These are phyloP conservation scores for Apomyelois bistriatella DNA, from an alignment of 2,888 invertebrate species.

Conservation along the genomic window DNA sequence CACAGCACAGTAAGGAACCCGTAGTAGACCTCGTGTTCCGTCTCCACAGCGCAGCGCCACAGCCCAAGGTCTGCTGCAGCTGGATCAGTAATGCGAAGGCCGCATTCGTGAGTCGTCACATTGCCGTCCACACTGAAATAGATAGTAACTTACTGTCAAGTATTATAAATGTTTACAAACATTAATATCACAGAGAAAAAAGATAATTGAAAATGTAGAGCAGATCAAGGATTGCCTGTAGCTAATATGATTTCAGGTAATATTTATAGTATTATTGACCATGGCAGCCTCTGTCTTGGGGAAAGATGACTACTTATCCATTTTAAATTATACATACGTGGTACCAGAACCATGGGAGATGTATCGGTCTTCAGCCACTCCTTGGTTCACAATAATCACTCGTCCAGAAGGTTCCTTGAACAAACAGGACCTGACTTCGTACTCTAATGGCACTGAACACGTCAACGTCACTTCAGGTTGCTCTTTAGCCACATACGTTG, in stretches of 20 bases:
- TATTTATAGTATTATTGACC: no score
- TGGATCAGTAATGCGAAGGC: conserved; percentile 46
- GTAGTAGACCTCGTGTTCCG: conserved; percentile 42
- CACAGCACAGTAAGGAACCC: conserved; percentile 52
- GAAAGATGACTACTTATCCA: no score
- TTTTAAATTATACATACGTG: conserved; percentile 32
- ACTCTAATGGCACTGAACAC: conserved; percentile 40
- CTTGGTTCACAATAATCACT: conserved; percentile 46
- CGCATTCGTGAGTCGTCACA: conserved; percentile 42
- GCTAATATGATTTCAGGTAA: no score
- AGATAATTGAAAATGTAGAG: no score
- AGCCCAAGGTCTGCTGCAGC: conserved; percentile 42
- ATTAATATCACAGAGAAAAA: no score
- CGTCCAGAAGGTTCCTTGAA: conserved; percentile 53
- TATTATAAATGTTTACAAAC: no score
- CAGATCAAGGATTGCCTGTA: no score
- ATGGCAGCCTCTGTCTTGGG: no score
- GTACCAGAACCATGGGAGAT: conserved; percentile 34
- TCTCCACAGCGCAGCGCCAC: conserved; percentile 65
- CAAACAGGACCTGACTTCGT: conserved; percentile 45
- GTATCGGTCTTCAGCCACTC: conserved; percentile 52
- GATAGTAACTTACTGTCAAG: no score
- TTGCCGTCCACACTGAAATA: conserved; percentile 38
- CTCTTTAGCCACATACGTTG: conserved; percentile 32
- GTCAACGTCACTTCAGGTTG: conserved; percentile 39